These are phyloP conservation scores for Brachionus plicatilis DNA, from an alignment of 1,140 invertebrate species.

Conservation along the genomic window DNA sequence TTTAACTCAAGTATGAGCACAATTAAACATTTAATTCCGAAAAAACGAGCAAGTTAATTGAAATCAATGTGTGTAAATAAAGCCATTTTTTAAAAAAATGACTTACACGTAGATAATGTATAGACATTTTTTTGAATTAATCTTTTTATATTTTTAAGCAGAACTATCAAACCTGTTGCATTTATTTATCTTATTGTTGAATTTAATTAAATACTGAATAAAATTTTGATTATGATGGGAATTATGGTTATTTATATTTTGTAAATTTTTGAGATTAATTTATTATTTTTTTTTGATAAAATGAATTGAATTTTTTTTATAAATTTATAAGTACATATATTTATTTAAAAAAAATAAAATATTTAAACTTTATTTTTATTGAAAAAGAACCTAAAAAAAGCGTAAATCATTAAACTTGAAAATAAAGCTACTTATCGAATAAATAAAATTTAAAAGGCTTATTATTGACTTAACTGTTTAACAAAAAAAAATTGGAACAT, in stretches of 20 bases:
- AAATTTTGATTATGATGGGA: neutral
- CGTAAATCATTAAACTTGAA: no score
- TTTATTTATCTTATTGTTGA: neutral
- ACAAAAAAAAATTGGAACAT: no score
- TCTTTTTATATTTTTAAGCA: neutral
- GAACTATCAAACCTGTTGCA: neutral
- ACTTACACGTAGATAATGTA: neutral
- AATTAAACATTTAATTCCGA: conserved; percentile 10
- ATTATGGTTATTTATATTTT: neutral
- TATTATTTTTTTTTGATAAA: neutral
- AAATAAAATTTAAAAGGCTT: no score
- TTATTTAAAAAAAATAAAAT: neutral
- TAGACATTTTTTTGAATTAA: neutral
- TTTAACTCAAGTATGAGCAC: conserved; percentile 27
- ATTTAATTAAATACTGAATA: neutral
- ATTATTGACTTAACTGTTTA: no score
- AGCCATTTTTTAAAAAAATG: neutral
- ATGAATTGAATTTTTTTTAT: neutral
- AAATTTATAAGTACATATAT: neutral
- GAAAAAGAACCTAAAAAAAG: no score
- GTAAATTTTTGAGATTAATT: neutral
- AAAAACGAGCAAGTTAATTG: neutral
- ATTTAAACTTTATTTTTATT: neutral
- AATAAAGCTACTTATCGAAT: no score
- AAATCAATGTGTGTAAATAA: neutral